Evolutionary conservation across 2,113 vertebrate species (phyloP).

Genomic region (Uria aalge): DNA sequence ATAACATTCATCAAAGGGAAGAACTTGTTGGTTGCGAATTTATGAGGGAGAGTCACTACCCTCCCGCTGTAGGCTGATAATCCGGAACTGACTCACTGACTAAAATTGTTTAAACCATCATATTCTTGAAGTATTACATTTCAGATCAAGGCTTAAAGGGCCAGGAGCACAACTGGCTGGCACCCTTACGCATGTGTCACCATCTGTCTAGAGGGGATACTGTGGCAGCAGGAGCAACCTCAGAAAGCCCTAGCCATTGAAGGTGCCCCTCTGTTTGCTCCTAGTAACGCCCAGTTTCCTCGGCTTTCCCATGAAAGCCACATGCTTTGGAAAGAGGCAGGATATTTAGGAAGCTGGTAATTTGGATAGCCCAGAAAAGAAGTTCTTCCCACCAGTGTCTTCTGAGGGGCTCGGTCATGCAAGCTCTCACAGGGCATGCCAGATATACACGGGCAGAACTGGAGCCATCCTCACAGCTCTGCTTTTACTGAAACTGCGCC

Average conservation of each 20-base stretch:
- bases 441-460: not conserved
- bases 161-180: not conserved
- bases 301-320: not conserved
- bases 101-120: conserved; percentile 48
- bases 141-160: conserved; percentile 11
- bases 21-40: conserved; percentile 1
- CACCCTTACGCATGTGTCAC: not conserved
- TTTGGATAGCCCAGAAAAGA: not conserved
- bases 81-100: conserved; percentile 53
- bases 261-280: not conserved
- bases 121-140: conserved; percentile 43
- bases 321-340: not conserved
- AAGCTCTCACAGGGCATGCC: not conserved
- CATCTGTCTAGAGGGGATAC: not conserved
- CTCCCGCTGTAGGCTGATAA: conserved; percentile 22
- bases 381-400: not conserved
- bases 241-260: not conserved
- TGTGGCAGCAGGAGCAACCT: not conserved
- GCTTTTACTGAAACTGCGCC: rapidly evolving
- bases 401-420: not conserved
- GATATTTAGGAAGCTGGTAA: not conserved
- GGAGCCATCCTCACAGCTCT: not conserved
- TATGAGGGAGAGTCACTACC: not conserved
- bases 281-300: not conserved
- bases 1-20: conserved; percentile 32